Base-by-base conservation (phyloP, 1,140 invertebrate genomes). In the Megathymus violae region DNA sequence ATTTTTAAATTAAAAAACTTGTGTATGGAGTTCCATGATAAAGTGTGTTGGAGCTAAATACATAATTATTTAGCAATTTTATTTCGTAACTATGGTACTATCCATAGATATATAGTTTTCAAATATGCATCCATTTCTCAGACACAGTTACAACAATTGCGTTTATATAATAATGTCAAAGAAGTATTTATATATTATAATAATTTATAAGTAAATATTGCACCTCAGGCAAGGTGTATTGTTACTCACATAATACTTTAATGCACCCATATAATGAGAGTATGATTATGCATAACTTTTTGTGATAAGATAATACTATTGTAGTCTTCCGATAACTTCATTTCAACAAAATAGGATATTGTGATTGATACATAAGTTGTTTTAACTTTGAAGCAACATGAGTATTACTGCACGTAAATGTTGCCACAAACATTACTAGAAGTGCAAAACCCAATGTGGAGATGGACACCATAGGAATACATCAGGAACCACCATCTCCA, bases 401-500 rank as follows among this genome's bases (percentile, higher is more conserved):
- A 65, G 34, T 54, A 66, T 61, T 64, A 41, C 54, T 62, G 58
- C 41, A 25, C n/a, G n/a, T n/a, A n/a, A n/a, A n/a, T n/a, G 48
- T 36, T 13, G 34, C 27, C 27, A 34, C 62, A 47, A 71, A 43
- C 69, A 59, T 62, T 44, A 34, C 15, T 40, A 50, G 40, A 11
- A 50, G 34, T 36, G 59, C 51, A 61, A 67, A 73, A 36, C 25
- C 69, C 11, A 13, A 50, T 50, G 17, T 76, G 11, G 50, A 74
- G 50, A 74, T 69, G 48, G 71, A 70, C 44, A 65, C 52, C 62
- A 40, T 64, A 0, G 19, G 14, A 10, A 64, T 60, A 11, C 56
- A 66, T 7, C 48, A 51, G 31, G 79, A 80, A 15, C 77, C 76
- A 4, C 86, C 88, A 16, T 86, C 86, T 4, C 80, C 86, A 16